phyloP scores from a whole-genome alignment of 2,113 vertebrate genomes.

The Phalacrocorax aristotelis region DNA sequence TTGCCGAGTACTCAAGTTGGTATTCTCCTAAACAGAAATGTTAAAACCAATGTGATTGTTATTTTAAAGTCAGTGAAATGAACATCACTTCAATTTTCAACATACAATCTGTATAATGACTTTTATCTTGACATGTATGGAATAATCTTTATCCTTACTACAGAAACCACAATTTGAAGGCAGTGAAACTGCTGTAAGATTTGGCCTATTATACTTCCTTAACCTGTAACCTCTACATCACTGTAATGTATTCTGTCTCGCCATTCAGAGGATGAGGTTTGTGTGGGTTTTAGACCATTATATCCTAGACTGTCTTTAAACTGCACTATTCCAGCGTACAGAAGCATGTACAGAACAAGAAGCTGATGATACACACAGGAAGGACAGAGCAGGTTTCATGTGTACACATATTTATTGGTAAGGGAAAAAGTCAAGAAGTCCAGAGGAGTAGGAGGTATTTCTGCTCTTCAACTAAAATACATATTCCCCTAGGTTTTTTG shows the following conservation, averaged over 20 bases:
- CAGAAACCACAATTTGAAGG: not conserved
- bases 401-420: not conserved
- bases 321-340: not conserved
- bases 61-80: not conserved
- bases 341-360: not conserved
- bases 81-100: not conserved
- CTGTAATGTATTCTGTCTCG: not conserved
- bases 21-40: not conserved
- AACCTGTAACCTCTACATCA: not conserved
- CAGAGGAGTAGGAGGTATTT: not conserved
- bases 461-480: not conserved
- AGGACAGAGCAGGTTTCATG: not conserved
- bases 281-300: not conserved
- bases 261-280: not conserved
- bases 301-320: not conserved
- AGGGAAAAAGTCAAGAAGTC: not conserved
- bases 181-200: not conserved
- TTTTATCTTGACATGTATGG: not conserved
- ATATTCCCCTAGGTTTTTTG: not conserved
- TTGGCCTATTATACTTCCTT: not conserved
- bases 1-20: not conserved
- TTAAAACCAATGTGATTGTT: not conserved
- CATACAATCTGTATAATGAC: not conserved
- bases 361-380: not conserved
- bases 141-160: not conserved